Conservation (phyloP, 92 coral and sea anemone genomes). For the Blastomussa wellsi region DNA sequence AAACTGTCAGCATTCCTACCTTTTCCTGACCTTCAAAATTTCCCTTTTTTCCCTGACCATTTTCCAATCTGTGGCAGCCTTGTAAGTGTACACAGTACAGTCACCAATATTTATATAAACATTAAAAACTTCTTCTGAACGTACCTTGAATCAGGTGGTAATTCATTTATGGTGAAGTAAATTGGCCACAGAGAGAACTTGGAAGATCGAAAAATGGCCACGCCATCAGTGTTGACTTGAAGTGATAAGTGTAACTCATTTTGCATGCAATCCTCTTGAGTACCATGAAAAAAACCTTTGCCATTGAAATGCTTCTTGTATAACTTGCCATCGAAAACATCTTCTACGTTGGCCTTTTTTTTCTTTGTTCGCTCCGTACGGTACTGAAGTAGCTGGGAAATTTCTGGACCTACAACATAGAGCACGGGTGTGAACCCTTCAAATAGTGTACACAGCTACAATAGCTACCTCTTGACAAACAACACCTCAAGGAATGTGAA, state of each 20-base stretch:
- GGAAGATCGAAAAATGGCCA: constrained; percentile 53
- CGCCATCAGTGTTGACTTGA: constrained; percentile 64
- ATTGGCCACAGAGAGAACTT: constrained; percentile 58
- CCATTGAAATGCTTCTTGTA: constrained; percentile 29
- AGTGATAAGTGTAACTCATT: constrained; percentile 49
- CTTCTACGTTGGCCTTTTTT: constrained; percentile 30
- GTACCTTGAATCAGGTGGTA: constrained; percentile 64
- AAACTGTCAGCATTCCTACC: too few species aligned
- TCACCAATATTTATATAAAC: too few species aligned
- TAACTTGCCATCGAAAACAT: constrained; percentile 48
- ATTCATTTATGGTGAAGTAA: constrained; percentile 48
- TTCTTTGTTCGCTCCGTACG: too few species aligned
- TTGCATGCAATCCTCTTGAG: constrained; percentile 8
- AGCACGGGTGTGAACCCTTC: too few species aligned
- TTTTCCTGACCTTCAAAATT: too few species aligned
- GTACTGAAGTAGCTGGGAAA: too few species aligned
- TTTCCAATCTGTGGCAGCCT: neutral
- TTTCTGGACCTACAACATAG: too few species aligned
- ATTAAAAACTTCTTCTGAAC: too few species aligned
- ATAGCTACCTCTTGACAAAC: too few species aligned
- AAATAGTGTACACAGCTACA: too few species aligned
- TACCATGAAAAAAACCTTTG: constrained; percentile 15
- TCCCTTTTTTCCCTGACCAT: too few species aligned
- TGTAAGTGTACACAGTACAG: neutral
- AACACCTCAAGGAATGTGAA: too few species aligned